These are phyloP conservation scores for Conus canariensis DNA, from an alignment of 2,888 invertebrate genomes.

Conservation along the genomic window DNA sequence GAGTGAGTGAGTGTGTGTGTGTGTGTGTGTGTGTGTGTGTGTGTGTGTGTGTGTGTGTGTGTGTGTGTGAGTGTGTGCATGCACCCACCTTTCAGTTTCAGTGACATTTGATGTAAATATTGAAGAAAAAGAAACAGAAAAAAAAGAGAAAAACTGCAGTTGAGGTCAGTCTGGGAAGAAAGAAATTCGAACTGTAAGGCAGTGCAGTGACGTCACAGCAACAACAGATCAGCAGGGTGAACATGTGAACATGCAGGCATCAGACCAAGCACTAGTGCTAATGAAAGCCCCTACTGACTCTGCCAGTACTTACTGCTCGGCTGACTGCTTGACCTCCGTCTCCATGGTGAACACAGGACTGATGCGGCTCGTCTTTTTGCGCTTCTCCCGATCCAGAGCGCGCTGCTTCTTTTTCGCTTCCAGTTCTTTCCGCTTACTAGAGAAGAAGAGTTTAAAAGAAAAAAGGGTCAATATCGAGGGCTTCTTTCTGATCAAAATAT, in stretches of 20 bases:
- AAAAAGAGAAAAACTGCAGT: no score
- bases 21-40: no score
- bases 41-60: no score
- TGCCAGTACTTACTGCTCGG: neutral
- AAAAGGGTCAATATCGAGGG: neutral
- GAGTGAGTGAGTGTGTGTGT: no score
- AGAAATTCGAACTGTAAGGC: no score
- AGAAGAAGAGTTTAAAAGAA: neutral
- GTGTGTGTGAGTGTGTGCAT: no score
- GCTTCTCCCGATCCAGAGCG: neutral
- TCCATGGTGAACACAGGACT: neutral
- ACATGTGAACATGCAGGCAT: neutral
- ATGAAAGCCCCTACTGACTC: no score
- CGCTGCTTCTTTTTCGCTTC: constrained; percentile 4
- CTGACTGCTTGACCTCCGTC: neutral
- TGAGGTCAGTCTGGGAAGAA: no score
- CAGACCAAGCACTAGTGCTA: neutral
- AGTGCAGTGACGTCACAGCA: neutral
- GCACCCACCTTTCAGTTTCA: no score
- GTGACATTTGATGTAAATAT: no score
- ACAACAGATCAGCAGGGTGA: neutral
- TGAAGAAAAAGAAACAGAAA: no score
- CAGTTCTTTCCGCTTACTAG: constrained; percentile 15
- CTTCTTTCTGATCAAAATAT: neutral
- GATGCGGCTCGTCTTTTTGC: constrained; percentile 27